phyloP scores from a whole-genome alignment of 2,113 vertebrate genomes.

The Macroglossus sobrinus region DNA sequence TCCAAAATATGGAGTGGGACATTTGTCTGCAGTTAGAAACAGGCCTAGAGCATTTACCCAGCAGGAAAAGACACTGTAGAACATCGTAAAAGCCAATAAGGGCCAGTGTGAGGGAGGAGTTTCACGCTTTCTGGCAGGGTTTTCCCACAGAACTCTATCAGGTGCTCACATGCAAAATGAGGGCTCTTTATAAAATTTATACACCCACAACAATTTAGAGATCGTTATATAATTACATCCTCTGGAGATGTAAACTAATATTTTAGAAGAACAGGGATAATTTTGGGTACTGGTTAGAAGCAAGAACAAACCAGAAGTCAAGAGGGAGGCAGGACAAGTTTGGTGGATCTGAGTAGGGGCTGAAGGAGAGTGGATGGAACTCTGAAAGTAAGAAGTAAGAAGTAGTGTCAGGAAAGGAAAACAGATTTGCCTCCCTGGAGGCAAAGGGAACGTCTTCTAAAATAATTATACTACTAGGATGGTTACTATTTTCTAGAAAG shows the following conservation, averaged over 20 bases:
- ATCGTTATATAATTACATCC: neutral
- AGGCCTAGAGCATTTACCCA: neutral
- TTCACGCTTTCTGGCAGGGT: rapidly evolving
- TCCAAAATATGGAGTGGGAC: neutral
- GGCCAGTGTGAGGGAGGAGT: rapidly evolving
- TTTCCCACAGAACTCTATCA: neutral
- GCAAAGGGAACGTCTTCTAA: neutral
- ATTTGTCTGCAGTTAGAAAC: neutral
- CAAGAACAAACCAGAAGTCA: slow-evolving; percentile 4
- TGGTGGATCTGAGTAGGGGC: slow-evolving; percentile 9
- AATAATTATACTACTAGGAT: neutral
- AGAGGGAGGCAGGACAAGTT: neutral
- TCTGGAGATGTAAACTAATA: neutral
- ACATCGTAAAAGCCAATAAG: neutral
- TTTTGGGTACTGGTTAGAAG: neutral
- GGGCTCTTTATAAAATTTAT: neutral
- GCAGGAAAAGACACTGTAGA: neutral
- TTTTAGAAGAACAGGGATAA: neutral
- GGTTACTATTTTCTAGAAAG: neutral
- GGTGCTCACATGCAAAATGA: neutral
- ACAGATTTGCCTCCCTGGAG: neutral
- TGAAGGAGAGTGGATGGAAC: neutral
- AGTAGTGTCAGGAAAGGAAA: neutral
- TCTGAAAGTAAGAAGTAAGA: neutral
- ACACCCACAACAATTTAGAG: neutral